Percentiles rank a stretch among this genome's conserved stretches.
Evolutionary conservation across 2,797 vertebrate genomes (phyloP).

Genomic region (Scleropages formosus): DNA sequence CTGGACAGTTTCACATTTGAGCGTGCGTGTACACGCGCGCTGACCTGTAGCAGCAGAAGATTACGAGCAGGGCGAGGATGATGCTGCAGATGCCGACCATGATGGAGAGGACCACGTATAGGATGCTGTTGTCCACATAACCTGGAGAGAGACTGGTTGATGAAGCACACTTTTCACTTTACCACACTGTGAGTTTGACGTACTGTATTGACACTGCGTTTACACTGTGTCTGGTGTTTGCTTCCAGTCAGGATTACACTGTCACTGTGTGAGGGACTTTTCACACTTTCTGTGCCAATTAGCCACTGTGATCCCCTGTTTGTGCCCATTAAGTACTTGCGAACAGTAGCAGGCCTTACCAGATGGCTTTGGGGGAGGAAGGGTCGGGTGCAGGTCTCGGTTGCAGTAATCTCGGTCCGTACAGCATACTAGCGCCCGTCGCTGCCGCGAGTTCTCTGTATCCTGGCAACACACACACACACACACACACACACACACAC

Average conservation of each 20-base stretch:
- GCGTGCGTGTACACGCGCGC: neutral
- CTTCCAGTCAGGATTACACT: no score
- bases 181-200: no score
- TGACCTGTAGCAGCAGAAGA: constrained; percentile 91
- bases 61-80: constrained; percentile 75
- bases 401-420: constrained; percentile 90
- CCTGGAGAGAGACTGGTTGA: constrained; percentile 60
- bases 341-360: constrained; percentile 63
- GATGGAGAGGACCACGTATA: constrained; percentile 83
- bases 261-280: neutral
- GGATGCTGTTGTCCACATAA: constrained; percentile 78
- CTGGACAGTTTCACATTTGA: neutral
- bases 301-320: neutral
- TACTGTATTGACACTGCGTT: no score
- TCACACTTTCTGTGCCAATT: no score
- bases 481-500: constrained; percentile 19
- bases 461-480: constrained; percentile 65
- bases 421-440: constrained; percentile 87
- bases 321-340: neutral
- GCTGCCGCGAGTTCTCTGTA: constrained; percentile 77
- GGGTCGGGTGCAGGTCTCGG: constrained; percentile 82
- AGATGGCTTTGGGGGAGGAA: constrained; percentile 79
- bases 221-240: no score
- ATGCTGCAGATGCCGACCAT: constrained; percentile 80
- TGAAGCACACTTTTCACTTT: neutral